Evolutionary conservation across 2,113 vertebrate species (phyloP), one percentile per base, ranked within the genome.

Genomic region (Struthidea cinerea): DNA sequence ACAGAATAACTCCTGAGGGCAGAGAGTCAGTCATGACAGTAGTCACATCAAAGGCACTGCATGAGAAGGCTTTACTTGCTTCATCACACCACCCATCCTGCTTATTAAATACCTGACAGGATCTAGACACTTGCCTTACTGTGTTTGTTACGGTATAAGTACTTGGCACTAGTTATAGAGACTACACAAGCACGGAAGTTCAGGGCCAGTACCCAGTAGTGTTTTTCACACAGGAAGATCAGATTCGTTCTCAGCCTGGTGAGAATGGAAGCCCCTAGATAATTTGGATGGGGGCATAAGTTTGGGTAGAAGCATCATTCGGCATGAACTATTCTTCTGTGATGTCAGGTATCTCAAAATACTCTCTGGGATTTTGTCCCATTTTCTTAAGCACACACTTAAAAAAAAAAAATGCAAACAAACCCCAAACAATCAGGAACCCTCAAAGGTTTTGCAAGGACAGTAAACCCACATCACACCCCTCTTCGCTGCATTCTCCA

Each of bases 1-100:
- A 96, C 99, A 99, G 97, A 99, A 99, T 60, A 99, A 97, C 94
- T 99, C 99, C 99, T 99, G 94, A 33, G 42, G 75, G 87, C 42
- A 94, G 70, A 93, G 35, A 70, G 39, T n/a, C 26, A 70, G 61
- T 67, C 35, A 47, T 1, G 10, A 65, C 63, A 30, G 24, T 0
- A 24, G 59, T 76, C 71, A 84, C n/a, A 64, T 23, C 53, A 81
- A 50, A 84, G 26, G 52, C 68, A 67, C 14, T 0, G 15, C 35
- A 30, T n/a, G 32, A 80, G 18, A 74, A 80, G 56, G 44, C 24
- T 39, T 90, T 13, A 4, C 9, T 26, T 68, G 53, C 44, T n/a
- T 35, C 85, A 79, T 8, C 52, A 59, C 30, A 81, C 11, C 80
- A 78, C 23, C 37, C 52, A 28, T 20, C 44, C 68, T 52, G n/a